phyloP scores from a whole-genome alignment of 2,113 vertebrate species.

The Lampris megalopsis region DNA sequence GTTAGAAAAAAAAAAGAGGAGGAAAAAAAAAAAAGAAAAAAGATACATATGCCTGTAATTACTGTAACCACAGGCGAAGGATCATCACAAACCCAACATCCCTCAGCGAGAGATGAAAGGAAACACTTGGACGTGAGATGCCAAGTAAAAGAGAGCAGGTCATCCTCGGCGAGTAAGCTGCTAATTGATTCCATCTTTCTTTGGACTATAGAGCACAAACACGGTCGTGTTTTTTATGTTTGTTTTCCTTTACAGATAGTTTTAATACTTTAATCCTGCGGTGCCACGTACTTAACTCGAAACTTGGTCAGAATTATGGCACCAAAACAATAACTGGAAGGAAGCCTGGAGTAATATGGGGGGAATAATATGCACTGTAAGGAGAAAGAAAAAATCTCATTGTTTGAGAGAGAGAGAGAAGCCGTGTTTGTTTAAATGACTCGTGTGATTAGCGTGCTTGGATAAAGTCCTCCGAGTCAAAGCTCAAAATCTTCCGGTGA shows the following conservation, averaged over 20 bases:
- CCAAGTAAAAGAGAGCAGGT: constrained; percentile 54
- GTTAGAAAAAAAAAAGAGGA: constrained; percentile 49
- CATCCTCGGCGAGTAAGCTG: constrained; percentile 40
- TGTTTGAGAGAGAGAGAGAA: background rate
- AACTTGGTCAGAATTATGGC: background rate
- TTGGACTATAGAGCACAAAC: constrained; percentile 56
- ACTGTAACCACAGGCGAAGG: constrained; percentile 75
- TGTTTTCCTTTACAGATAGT: constrained; percentile 30
- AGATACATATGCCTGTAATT: constrained; percentile 74
- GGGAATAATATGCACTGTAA: too few relatives aligned
- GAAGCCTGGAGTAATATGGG: too few relatives aligned
- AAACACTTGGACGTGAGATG: constrained; percentile 62
- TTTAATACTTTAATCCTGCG: constrained; percentile 5
- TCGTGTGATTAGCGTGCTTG: constrained; percentile 60
- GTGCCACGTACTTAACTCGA: background rate
- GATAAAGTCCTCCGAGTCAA: constrained; percentile 25
- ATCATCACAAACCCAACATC: constrained; percentile 70
- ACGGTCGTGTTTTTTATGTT: constrained; percentile 23
- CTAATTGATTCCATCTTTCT: constrained; percentile 71
- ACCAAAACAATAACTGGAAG: too few relatives aligned
- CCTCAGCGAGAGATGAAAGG: constrained; percentile 67
- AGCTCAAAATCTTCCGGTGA: constrained; percentile 12
- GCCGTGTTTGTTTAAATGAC: background rate
- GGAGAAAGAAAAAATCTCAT: too few relatives aligned
- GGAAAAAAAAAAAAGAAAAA: constrained; percentile 34